These are phyloP conservation scores for Spinus pinus DNA, from an alignment of 2,797 vertebrate genomes.

Conservation along the genomic window DNA sequence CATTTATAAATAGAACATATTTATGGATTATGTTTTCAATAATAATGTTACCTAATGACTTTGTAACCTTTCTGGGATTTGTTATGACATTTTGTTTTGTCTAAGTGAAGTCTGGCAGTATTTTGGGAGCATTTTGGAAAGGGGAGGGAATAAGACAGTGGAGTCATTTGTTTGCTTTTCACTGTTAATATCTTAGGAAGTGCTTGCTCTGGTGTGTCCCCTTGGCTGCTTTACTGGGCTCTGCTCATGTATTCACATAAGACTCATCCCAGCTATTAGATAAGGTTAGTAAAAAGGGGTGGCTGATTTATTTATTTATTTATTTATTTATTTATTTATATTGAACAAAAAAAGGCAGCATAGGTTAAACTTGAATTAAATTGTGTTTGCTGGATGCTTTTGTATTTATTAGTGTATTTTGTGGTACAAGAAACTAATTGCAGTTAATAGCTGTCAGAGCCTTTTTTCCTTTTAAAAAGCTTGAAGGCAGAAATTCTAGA, in stretches of 20 bases:
- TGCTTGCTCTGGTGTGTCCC: background rate
- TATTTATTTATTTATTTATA: background rate
- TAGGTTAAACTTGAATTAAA: background rate
- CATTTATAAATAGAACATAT: conserved; percentile 1
- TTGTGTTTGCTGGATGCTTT: background rate
- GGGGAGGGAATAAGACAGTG: background rate
- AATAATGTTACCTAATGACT: background rate
- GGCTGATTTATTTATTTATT: accelerated
- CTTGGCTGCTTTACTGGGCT: background rate
- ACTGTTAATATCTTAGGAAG: background rate
- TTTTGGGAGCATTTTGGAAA: background rate
- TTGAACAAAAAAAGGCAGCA: background rate
- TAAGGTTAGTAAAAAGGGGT: background rate
- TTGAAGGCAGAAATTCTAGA: background rate
- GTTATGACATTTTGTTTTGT: background rate
- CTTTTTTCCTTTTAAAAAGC: background rate
- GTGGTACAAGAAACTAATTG: background rate
- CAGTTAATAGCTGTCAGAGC: background rate
- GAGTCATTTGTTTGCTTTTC: background rate
- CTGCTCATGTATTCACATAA: background rate
- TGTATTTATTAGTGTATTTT: background rate
- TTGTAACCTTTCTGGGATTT: background rate
- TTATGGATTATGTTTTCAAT: conserved; percentile 7
- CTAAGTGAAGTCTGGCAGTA: background rate
- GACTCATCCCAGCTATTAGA: background rate